phyloP scores from a whole-genome alignment of 2,888 invertebrate genomes.

The Orgyia antiqua region DNA sequence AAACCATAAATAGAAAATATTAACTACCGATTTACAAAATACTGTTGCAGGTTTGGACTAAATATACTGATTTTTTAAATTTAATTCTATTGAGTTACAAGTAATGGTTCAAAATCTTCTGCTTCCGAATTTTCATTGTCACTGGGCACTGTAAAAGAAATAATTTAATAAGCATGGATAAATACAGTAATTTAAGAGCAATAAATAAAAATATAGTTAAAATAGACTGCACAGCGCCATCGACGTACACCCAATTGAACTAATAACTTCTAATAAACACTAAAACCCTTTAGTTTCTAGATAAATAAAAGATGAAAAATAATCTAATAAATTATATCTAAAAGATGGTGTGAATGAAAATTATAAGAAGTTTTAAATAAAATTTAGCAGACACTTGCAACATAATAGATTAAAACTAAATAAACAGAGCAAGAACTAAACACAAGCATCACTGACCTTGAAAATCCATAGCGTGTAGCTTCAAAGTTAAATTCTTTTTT shows the following conservation, averaged over 20 bases:
- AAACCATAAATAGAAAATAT: too few species aligned
- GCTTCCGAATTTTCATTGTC: slow-evolving; percentile 57
- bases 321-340: too few species aligned
- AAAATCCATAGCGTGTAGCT: slow-evolving; percentile 2
- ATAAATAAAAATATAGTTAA: neutral
- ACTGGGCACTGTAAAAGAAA: slow-evolving; percentile 51
- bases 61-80: too few species aligned
- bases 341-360: too few species aligned
- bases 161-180: neutral
- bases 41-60: too few species aligned
- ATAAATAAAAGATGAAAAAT: too few species aligned
- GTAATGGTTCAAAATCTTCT: slow-evolving; percentile 52
- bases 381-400: slow-evolving; percentile 1
- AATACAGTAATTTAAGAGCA: neutral
- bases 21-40: too few species aligned
- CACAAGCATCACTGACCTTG: slow-evolving; percentile 42
- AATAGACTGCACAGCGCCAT: too few species aligned
- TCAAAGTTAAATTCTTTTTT: neutral
- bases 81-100: too few species aligned
- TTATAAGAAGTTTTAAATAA: neutral
- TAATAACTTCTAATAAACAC: too few species aligned
- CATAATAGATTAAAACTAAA: slow-evolving; percentile 2
- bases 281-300: too few species aligned
- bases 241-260: too few species aligned
- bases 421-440: slow-evolving; percentile 9